These are phyloP conservation scores for Pseudorhiza aurosa DNA, from an alignment of 30 jellyfish, hydroid and myxozoan species.

Conservation along the genomic window DNA sequence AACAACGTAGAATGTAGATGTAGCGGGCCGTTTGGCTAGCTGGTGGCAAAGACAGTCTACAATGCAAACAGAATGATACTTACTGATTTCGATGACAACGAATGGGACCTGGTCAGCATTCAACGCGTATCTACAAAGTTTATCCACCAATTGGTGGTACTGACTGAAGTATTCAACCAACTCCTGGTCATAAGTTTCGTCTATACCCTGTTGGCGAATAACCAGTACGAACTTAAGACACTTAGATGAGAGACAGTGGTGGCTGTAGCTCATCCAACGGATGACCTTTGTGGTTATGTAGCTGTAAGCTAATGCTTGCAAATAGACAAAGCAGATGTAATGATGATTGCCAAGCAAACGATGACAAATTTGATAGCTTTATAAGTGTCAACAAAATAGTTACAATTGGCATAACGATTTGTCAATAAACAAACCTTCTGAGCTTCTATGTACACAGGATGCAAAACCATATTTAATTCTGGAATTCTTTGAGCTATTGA, in stretches of 20 bases:
- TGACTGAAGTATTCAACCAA: conserved; percentile 74
- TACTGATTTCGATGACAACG: conserved; percentile 84
- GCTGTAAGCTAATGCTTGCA: neutral
- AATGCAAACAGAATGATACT: no score
- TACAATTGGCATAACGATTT: no score
- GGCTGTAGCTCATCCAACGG: no score
- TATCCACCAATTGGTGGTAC: conserved; percentile 90
- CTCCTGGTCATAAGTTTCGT: conserved; percentile 67
- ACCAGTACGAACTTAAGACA: neutral
- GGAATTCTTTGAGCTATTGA: conserved; percentile 73
- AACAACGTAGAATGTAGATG: no score
- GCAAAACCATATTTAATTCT: conserved; percentile 93
- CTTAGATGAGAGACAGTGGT: no score
- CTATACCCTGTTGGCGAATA: conserved; percentile 66
- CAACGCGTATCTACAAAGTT: conserved; percentile 92
- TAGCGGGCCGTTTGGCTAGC: no score
- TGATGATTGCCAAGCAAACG: no score
- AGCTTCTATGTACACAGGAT: conserved; percentile 81
- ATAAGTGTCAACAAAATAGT: no score
- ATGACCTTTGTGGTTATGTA: neutral
- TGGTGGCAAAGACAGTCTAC: no score
- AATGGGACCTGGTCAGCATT: conserved; percentile 88
- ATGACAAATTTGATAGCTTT: no score
- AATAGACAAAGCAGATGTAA: no score
- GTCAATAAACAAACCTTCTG: conserved; percentile 78